Evolutionary conservation across 2,113 vertebrate genomes (phyloP).

Genomic region (Eretmodus cyanostictus): DNA sequence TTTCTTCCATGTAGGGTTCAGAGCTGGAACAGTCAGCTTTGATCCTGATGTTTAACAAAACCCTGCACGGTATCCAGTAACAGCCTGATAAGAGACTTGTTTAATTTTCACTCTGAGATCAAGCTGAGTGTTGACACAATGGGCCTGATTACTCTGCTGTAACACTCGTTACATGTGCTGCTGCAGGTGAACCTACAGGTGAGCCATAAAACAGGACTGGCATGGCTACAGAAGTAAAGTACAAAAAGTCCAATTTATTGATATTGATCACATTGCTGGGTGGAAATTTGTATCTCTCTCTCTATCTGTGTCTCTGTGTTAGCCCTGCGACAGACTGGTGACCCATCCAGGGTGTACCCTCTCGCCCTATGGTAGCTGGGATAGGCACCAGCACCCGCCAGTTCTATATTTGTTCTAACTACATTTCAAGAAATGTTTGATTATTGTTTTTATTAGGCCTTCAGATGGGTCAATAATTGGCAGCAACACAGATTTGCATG

Average conservation of each 20-base stretch:
- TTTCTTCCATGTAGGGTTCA: background rate
- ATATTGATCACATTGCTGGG: background rate
- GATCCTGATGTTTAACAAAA: background rate
- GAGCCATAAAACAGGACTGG: background rate
- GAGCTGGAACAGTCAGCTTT: background rate
- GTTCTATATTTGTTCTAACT: background rate
- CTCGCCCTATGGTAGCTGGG: background rate
- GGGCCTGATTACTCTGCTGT: background rate
- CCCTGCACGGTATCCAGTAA: background rate
- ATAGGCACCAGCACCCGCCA: accelerated
- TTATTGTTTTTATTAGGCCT: accelerated
- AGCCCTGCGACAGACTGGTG: accelerated
- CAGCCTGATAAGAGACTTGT: background rate
- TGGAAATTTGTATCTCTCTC: background rate
- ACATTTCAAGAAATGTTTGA: background rate
- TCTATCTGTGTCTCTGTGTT: background rate
- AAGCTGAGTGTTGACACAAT: background rate
- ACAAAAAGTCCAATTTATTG: background rate
- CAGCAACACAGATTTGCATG: accelerated
- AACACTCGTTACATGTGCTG: background rate
- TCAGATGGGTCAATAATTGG: background rate
- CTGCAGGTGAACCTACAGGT: background rate
- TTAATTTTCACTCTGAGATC: background rate
- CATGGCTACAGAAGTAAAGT: background rate
- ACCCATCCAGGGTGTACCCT: accelerated